These are phyloP conservation scores for western clawed frog (Xenopus tropicalis) DNA, from an alignment of 2,113 vertebrate genomes.

Conservation along the genomic window DNA sequence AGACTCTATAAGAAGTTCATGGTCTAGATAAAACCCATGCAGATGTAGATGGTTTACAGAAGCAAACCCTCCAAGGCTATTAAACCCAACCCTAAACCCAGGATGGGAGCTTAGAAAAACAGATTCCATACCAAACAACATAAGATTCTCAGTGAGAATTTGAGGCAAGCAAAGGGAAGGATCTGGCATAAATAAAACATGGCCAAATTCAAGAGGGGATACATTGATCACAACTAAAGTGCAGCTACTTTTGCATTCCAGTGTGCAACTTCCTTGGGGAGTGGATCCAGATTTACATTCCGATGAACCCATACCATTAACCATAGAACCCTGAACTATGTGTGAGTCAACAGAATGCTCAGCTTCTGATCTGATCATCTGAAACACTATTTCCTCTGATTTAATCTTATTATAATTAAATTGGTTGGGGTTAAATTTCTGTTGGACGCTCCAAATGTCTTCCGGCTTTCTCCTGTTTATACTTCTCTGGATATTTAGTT, in stretches of 20 bases:
- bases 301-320: too few relatives aligned
- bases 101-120: slow-evolving; percentile 78
- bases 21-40: slow-evolving; percentile 79
- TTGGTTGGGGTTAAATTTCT: slow-evolving; percentile 68
- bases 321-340: background rate
- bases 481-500: slow-evolving; percentile 79
- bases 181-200: slow-evolving; percentile 81
- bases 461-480: slow-evolving; percentile 77
- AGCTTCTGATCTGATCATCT: slow-evolving; percentile 53
- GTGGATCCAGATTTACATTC: background rate
- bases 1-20: slow-evolving; percentile 69
- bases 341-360: background rate
- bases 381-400: slow-evolving; percentile 73
- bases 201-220: slow-evolving; percentile 84
- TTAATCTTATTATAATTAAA: slow-evolving; percentile 84
- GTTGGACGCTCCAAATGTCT: slow-evolving; percentile 71
- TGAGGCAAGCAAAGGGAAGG: slow-evolving; percentile 70
- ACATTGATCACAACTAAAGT: slow-evolving; percentile 77
- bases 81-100: slow-evolving; percentile 84
- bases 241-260: slow-evolving; percentile 2
- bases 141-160: slow-evolving; percentile 59
- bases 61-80: slow-evolving; percentile 85
- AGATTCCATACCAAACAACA: slow-evolving; percentile 68
- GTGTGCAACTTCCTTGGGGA: fast-evolving
- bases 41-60: slow-evolving; percentile 92